phyloP scores from a whole-genome alignment of 2,888 invertebrate species.

The Parnassius glacialis region DNA sequence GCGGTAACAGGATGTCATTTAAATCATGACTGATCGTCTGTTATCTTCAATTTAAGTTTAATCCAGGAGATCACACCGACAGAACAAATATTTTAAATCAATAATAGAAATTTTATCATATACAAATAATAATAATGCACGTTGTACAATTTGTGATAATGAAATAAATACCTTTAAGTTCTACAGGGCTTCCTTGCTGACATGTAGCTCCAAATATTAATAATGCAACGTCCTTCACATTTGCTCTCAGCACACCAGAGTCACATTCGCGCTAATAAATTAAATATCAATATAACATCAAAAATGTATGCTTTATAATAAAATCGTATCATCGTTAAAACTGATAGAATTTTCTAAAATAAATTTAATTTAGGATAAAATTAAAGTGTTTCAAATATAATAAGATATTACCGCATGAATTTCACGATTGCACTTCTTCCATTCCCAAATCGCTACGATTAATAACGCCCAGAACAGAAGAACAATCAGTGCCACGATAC shows the following conservation, averaged over 20 bases:
- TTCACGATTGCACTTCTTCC: conserved; percentile 48
- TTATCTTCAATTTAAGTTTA: too few relatives aligned
- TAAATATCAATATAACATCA: background rate
- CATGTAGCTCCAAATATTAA: conserved; percentile 82
- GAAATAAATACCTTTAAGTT: conserved; percentile 59
- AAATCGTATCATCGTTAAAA: too few relatives aligned
- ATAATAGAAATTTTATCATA: too few relatives aligned
- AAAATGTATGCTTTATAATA: too few relatives aligned
- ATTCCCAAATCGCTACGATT: conserved; percentile 64
- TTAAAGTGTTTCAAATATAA: background rate
- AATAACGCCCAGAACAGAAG: conserved; percentile 64
- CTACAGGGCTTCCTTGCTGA: conserved; percentile 82
- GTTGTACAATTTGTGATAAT: background rate
- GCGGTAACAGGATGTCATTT: too few relatives aligned
- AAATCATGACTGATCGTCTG: too few relatives aligned
- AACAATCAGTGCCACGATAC: conserved; percentile 68
- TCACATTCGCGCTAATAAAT: conserved; percentile 47
- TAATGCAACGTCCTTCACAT: conserved; percentile 73
- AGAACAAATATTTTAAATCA: background rate
- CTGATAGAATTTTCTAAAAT: too few relatives aligned
- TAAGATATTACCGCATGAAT: conserved; percentile 33
- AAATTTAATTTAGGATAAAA: too few relatives aligned
- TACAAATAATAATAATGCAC: too few relatives aligned
- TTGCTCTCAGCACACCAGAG: conserved; percentile 59
- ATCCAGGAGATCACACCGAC: too few relatives aligned